Evolutionary conservation across 1,140 invertebrate genomes (phyloP).

Genomic region (Pseudachorutes palmiensis): DNA sequence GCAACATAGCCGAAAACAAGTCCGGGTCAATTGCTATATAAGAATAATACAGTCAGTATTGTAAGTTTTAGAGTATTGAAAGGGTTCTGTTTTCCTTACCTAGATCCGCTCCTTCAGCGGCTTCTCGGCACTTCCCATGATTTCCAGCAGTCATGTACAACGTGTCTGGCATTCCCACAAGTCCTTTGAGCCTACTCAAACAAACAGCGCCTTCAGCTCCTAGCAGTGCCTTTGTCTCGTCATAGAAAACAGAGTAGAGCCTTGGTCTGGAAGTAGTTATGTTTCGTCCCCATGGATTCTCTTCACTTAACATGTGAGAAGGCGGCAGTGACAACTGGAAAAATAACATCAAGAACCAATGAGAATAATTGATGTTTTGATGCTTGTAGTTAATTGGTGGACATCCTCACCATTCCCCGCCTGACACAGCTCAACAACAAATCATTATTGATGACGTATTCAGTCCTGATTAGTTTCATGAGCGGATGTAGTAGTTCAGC

Average conservation of each 20-base stretch:
- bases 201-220: not conserved
- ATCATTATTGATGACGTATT: conserved; percentile 8
- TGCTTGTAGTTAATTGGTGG: too few species aligned
- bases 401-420: conserved; percentile 4
- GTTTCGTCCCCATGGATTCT: not conserved
- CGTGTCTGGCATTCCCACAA: not conserved
- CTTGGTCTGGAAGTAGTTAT: not conserved
- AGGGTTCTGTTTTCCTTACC: not conserved
- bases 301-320: conserved; percentile 1
- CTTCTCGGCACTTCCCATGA: not conserved
- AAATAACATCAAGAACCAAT: not conserved
- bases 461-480: not conserved
- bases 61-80: not conserved
- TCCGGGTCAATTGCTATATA: conserved; percentile 4
- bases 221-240: not conserved
- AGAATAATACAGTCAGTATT: not conserved
- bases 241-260: not conserved
- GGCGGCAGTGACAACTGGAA: not conserved
- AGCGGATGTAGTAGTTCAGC: conserved; percentile 1
- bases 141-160: conserved; percentile 2
- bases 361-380: not conserved
- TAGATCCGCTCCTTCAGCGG: not conserved
- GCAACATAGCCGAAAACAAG: conserved; percentile 2
- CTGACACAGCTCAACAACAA: not conserved
- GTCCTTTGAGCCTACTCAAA: conserved; percentile 1